phyloP scores from a whole-genome alignment of 2,113 vertebrate genomes.

The Passer montanus region DNA sequence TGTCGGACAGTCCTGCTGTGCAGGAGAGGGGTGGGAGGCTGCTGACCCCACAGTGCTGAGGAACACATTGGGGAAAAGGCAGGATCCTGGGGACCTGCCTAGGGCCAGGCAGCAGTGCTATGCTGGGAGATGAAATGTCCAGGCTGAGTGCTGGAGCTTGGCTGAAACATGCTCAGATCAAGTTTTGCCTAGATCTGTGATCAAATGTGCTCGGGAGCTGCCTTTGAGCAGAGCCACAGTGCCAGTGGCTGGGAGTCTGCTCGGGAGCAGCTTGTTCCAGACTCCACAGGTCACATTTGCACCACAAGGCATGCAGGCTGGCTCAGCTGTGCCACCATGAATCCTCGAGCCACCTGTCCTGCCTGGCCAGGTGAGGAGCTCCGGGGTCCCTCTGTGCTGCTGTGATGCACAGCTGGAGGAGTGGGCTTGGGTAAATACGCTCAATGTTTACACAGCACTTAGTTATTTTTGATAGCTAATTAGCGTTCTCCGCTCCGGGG shows the following conservation, averaged over 20 bases:
- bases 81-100: neutral
- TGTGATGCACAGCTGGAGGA: neutral
- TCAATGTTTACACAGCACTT: neutral
- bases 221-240: neutral
- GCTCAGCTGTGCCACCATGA: neutral
- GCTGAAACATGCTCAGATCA: neutral
- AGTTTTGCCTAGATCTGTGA: neutral
- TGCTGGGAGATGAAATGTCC: neutral
- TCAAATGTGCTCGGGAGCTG: accelerated
- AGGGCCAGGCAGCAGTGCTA: neutral
- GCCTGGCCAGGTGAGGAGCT: neutral
- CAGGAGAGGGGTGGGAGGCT: neutral
- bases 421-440: accelerated
- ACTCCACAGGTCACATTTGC: accelerated
- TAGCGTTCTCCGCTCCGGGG: neutral
- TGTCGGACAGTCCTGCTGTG: neutral
- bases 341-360: neutral
- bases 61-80: neutral
- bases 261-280: neutral
- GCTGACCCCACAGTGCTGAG: neutral
- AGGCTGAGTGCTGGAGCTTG: neutral
- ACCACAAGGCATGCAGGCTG: no score
- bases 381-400: neutral
- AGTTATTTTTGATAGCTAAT: neutral
- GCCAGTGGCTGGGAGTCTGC: neutral